Evolutionary conservation across 2,888 invertebrate species (phyloP).

Genomic region (Amaurobius ferox): DNA sequence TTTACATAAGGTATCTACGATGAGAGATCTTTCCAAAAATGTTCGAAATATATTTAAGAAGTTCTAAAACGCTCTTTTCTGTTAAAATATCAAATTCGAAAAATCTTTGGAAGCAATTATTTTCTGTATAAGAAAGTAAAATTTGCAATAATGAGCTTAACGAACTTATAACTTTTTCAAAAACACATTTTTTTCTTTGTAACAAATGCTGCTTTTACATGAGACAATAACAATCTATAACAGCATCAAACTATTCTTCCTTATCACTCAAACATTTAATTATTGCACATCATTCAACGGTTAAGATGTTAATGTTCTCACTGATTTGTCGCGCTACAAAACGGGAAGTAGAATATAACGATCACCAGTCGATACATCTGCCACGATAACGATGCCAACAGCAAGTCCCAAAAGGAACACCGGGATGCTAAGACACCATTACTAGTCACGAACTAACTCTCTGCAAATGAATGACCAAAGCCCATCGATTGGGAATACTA

Average conservation of each 20-base stretch:
- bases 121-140: too few species aligned
- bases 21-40: too few species aligned
- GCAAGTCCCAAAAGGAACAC: not conserved
- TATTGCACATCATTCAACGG: not conserved
- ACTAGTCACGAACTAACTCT: slow-evolving; percentile 30
- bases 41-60: too few species aligned
- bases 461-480: slow-evolving; percentile 6
- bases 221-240: too few species aligned
- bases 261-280: not conserved
- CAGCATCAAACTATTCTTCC: not conserved
- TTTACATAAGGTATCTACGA: too few species aligned
- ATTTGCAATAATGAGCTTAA: too few species aligned
- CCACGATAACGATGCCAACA: not conserved
- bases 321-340: not conserved
- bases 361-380: not conserved
- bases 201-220: too few species aligned
- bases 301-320: not conserved
- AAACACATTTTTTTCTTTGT: too few species aligned
- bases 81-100: too few species aligned
- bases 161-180: too few species aligned
- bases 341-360: not conserved
- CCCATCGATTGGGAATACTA: slow-evolving; percentile 30
- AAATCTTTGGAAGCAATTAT: too few species aligned
- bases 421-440: not conserved
- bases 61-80: too few species aligned